phyloP scores from a whole-genome alignment of 1,140 invertebrate genomes.

The Drosophila pseudoananassae region DNA sequence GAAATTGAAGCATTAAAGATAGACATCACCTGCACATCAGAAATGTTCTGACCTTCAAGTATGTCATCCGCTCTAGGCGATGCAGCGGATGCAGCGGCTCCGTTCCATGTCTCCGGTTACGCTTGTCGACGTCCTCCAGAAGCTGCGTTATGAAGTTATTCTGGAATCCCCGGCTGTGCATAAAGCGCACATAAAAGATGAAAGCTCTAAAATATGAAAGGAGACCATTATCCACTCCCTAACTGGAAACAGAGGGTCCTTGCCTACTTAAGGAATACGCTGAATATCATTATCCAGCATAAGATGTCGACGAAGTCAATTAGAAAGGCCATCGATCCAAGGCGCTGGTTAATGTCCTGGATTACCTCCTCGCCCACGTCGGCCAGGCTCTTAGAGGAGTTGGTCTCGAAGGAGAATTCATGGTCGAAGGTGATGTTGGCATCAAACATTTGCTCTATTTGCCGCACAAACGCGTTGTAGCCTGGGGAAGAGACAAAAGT shows the following conservation, averaged over 20 bases:
- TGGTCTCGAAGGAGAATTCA: constrained; percentile 87
- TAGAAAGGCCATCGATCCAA: constrained; percentile 83
- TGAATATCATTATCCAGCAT: constrained; percentile 50
- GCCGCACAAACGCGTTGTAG: constrained; percentile 74
- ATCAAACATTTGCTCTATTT: constrained; percentile 88
- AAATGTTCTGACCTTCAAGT: constrained; percentile 86
- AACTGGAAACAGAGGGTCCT: neutral
- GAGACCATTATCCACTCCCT: neutral
- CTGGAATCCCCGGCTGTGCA: constrained; percentile 89
- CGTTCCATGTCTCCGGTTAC: constrained; percentile 86
- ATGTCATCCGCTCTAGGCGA: constrained; percentile 87
- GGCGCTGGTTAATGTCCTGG: constrained; percentile 85
- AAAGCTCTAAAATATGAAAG: constrained; percentile 85
- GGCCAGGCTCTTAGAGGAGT: constrained; percentile 85
- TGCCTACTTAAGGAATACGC: constrained; percentile 66
- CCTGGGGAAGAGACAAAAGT: constrained; percentile 1
- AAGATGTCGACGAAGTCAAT: constrained; percentile 53
- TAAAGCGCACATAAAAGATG: constrained; percentile 90
- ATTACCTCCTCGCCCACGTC: constrained; percentile 86
- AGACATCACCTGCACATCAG: no score
- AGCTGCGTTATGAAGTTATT: constrained; percentile 90
- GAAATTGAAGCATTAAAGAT: neutral
- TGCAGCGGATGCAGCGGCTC: constrained; percentile 90
- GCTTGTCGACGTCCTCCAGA: constrained; percentile 88
- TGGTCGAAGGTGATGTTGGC: constrained; percentile 88